Evolutionary conservation across 2,888 invertebrate species (phyloP).

Genomic region (Rhopalosiphum nymphaeae): DNA sequence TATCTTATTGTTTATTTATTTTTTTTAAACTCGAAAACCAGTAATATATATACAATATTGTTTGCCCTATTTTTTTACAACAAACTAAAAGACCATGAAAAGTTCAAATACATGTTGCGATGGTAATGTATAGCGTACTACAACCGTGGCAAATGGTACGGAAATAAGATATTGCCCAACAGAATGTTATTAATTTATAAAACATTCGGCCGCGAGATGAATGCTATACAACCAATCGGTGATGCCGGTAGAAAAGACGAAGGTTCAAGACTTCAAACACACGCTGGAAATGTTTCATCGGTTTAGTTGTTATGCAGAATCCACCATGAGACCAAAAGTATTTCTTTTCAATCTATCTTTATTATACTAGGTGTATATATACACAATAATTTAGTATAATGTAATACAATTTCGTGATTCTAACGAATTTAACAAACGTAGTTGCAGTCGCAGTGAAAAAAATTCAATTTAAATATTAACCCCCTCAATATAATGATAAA

Average conservation of each 20-base stretch:
- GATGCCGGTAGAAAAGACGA: neutral
- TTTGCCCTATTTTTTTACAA: neutral
- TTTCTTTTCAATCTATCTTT: neutral
- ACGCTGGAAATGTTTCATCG: neutral
- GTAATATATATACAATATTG: neutral
- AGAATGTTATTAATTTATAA: neutral
- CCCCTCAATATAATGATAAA: neutral
- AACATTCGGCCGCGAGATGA: neutral
- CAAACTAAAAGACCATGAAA: neutral
- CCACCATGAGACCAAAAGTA: neutral
- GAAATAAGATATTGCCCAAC: neutral
- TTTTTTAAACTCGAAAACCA: neutral
- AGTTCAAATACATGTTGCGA: neutral
- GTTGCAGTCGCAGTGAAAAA: neutral
- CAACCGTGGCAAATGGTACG: neutral
- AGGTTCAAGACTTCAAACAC: neutral
- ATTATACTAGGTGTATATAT: neutral
- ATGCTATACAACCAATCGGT: neutral
- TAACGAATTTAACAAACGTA: neutral
- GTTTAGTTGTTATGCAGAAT: neutral
- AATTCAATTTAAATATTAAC: neutral
- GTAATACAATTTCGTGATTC: neutral
- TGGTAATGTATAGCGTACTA: neutral
- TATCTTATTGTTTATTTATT: neutral
- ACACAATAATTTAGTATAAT: neutral